These are phyloP conservation scores for Chaenocephalus aceratus DNA, from an alignment of 2,113 vertebrate genomes.

Conservation along the genomic window DNA sequence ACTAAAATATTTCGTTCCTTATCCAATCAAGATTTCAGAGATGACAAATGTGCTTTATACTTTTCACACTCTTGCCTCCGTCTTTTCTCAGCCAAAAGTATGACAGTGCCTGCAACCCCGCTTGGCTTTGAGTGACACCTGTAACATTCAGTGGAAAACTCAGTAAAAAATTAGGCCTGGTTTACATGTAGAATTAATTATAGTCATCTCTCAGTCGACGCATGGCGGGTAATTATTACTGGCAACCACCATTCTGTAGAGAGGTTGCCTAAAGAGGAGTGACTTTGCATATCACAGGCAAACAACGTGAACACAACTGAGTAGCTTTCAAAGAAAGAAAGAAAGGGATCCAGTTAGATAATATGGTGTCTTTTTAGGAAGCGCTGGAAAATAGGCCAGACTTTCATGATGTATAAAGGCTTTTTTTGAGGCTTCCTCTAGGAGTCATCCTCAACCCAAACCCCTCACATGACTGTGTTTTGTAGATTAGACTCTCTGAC, in stretches of 20 bases:
- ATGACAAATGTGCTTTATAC: conserved; percentile 60
- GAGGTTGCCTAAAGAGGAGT: conserved; percentile 33
- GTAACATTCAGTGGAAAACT: conserved; percentile 57
- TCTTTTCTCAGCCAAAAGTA: background rate
- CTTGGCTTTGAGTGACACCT: conserved; percentile 60
- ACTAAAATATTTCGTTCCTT: conserved; percentile 55
- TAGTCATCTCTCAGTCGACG: conserved; percentile 45
- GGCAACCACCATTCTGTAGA: conserved; percentile 42
- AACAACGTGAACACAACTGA: conserved; percentile 37
- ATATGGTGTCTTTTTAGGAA: conserved; percentile 27
- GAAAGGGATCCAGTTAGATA: conserved; percentile 24
- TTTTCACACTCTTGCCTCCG: conserved; percentile 25
- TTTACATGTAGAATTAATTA: conserved; percentile 75
- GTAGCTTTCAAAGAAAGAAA: conserved; percentile 24
- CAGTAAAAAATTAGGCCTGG: conserved; percentile 62
- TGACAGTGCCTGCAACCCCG: conserved; percentile 39
- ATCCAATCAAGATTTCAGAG: conserved; percentile 58
- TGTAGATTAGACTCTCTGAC: conserved; percentile 55
- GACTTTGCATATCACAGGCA: conserved; percentile 37
- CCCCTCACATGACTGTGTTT: conserved; percentile 58
- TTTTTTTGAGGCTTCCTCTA: conserved; percentile 26
- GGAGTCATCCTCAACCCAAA: conserved; percentile 36
- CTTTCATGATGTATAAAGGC: conserved; percentile 28
- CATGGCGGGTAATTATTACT: conserved; percentile 74
- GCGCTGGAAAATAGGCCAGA: conserved; percentile 4